These are phyloP conservation scores for Limosa lapponica DNA, from an alignment of 2,797 vertebrate genomes.

Conservation along the genomic window DNA sequence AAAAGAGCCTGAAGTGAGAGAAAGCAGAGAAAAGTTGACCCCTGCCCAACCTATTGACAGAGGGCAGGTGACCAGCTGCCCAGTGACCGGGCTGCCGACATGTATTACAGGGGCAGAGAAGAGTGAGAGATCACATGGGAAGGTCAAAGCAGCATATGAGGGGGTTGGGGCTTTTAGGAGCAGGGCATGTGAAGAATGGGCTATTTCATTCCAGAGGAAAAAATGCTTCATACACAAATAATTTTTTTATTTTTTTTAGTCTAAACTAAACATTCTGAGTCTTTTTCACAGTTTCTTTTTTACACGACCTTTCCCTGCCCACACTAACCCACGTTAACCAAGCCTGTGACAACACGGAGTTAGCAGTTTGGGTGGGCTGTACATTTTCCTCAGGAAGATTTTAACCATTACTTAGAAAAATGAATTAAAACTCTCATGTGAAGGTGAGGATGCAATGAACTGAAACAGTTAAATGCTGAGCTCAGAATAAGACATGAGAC, in stretches of 20 bases:
- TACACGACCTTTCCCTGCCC: not conserved
- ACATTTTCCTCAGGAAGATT: not conserved
- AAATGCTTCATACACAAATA: not conserved
- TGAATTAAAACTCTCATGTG: not conserved
- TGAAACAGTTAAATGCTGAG: conserved; percentile 48
- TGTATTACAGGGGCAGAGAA: not conserved
- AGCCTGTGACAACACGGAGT: not conserved
- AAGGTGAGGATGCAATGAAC: not conserved
- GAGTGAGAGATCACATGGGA: rapidly evolving
- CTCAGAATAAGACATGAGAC: conserved; percentile 21
- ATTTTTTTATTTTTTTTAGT: not conserved
- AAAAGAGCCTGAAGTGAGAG: not conserved
- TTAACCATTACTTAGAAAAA: not conserved
- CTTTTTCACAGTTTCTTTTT: not conserved
- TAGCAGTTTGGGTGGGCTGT: not conserved
- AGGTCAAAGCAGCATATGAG: not conserved
- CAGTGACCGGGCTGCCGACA: not conserved
- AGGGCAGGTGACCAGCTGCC: not conserved
- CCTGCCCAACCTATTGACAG: not conserved
- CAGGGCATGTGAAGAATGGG: not conserved
- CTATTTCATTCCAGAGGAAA: not conserved
- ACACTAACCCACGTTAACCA: not conserved
- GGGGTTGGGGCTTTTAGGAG: not conserved
- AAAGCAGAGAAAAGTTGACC: not conserved
- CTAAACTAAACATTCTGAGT: not conserved